Evolutionary conservation across 2,888 invertebrate species (phyloP).

Genomic region (Craniophora ligustri): DNA sequence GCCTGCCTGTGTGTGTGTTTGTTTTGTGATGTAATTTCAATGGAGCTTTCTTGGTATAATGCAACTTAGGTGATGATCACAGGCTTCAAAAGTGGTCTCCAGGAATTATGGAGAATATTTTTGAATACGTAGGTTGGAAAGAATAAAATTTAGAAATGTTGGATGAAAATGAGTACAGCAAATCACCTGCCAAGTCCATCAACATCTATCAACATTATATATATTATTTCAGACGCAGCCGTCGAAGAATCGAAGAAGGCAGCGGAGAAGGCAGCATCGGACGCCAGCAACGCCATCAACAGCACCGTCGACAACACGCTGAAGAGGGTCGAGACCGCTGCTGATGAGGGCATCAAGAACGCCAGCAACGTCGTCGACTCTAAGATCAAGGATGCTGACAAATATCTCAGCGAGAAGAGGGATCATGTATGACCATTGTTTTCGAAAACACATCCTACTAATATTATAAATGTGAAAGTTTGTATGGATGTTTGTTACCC

Average conservation of each 20-base stretch:
- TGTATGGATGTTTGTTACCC: neutral
- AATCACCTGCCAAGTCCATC: neutral
- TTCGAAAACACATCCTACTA: neutral
- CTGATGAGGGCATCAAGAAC: slow-evolving; percentile 88
- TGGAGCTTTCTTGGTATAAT: no score
- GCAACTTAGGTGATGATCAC: no score
- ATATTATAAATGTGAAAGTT: no score
- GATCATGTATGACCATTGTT: slow-evolving; percentile 71
- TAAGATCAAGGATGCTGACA: slow-evolving; percentile 90
- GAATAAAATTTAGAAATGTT: no score
- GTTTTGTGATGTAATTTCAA: no score
- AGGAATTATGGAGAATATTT: no score
- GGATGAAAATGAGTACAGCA: neutral
- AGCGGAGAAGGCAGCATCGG: slow-evolving; percentile 83
- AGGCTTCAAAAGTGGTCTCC: no score
- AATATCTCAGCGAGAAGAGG: slow-evolving; percentile 89
- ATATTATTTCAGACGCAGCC: slow-evolving; percentile 70
- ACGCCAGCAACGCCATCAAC: slow-evolving; percentile 81
- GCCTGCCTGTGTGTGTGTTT: no score
- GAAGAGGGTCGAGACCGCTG: slow-evolving; percentile 78
- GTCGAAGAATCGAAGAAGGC: slow-evolving; percentile 85
- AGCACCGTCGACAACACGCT: slow-evolving; percentile 81
- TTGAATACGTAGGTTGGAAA: no score
- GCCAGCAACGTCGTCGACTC: slow-evolving; percentile 88
- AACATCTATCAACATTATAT: neutral